Evolutionary conservation across 2,113 vertebrate genomes (phyloP).

Genomic region (Syrmaticus mikado): DNA sequence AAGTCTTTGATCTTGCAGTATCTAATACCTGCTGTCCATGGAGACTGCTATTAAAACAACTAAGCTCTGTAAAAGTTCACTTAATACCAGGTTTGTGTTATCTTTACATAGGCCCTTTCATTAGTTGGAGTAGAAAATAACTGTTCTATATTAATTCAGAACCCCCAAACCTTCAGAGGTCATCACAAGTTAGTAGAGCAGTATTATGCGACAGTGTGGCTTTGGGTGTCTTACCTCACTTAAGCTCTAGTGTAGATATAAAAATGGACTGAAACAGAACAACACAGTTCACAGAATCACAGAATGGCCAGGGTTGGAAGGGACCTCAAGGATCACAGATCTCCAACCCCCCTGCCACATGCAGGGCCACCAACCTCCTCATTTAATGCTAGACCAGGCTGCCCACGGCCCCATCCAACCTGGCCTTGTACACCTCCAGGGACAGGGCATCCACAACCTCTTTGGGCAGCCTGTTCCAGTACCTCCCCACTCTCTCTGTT

Average conservation of each 20-base stretch:
- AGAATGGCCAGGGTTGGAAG: no score
- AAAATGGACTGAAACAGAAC: neutral
- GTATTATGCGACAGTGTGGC: neutral
- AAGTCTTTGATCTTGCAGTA: constrained; percentile 24
- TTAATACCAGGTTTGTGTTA: neutral
- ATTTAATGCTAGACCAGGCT: no score
- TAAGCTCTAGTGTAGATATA: neutral
- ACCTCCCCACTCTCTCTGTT: neutral
- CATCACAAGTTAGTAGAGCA: neutral
- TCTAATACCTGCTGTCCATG: neutral
- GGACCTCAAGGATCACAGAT: no score
- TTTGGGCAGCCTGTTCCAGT: no score
- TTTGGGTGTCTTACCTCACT: neutral
- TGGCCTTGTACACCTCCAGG: no score
- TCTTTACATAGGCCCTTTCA: neutral
- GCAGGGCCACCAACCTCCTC: no score
- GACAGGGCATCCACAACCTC: no score
- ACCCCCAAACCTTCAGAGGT: neutral
- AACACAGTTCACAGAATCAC: neutral
- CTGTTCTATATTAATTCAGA: neutral
- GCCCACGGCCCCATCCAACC: no score
- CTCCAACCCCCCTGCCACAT: no score
- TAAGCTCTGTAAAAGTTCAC: neutral
- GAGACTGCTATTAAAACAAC: neutral
- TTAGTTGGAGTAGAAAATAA: neutral